Percentiles rank a stretch among this genome's conserved stretches.
These are phyloP conservation scores for Saccostrea glomerata DNA, from an alignment of 1,140 invertebrate genomes.

Conservation along the genomic window DNA sequence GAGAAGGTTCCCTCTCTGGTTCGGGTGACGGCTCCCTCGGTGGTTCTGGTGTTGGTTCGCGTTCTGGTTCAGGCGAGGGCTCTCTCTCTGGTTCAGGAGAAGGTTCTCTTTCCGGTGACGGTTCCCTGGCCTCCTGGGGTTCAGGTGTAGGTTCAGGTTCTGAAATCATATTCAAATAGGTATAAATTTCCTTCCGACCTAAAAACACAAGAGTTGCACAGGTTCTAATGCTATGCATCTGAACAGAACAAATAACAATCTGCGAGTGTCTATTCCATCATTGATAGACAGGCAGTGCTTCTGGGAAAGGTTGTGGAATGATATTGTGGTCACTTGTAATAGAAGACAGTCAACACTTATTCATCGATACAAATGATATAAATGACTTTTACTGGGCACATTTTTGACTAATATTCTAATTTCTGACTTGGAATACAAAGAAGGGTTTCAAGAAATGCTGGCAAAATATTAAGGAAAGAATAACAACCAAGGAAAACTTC, in stretches of 20 bases:
- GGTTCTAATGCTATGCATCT: not conserved
- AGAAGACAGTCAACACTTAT: not conserved
- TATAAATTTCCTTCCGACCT: not conserved
- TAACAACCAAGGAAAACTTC: not conserved
- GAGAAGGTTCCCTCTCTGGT: constrained; percentile 25
- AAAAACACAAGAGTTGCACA: not conserved
- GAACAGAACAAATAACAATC: not conserved
- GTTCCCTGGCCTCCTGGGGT: not conserved
- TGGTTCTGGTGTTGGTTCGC: constrained; percentile 27
- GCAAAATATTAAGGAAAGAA: not conserved
- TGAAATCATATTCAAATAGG: constrained; percentile 16
- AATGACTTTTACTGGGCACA: constrained; percentile 8
- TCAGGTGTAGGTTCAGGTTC: not conserved
- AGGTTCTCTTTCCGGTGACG: constrained; percentile 53
- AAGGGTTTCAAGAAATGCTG: not conserved
- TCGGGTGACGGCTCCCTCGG: constrained; percentile 26
- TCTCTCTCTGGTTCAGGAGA: constrained; percentile 50
- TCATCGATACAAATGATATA: not conserved
- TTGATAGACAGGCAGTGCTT: not conserved
- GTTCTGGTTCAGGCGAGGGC: constrained; percentile 42
- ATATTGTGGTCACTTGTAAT: constrained; percentile 1
- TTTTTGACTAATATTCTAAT: not conserved
- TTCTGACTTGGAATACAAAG: not conserved
- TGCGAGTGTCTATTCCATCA: not conserved
- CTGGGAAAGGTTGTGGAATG: not conserved